Conservation (phyloP, 2,888 invertebrate genomes). For the Oasisia sp. region DNA sequence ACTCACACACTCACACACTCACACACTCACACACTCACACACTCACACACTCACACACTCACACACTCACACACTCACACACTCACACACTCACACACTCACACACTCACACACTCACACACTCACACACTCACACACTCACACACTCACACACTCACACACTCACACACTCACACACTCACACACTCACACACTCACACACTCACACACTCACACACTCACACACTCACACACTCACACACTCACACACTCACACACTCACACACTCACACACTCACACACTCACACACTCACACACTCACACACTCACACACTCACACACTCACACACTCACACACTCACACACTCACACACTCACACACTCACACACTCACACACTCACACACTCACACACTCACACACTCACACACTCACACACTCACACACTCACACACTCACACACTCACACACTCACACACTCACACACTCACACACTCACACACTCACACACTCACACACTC, state of each 20-base stretch:
- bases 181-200: not conserved
- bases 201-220: not conserved
- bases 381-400: no score
- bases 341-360: no score
- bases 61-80: not conserved
- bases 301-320: not conserved
- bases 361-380: no score
- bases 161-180: constrained; percentile 6
- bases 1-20: no score
- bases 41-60: no score
- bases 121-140: not conserved
- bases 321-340: no score
- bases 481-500: not conserved
- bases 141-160: constrained; percentile 14
- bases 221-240: constrained; percentile 5
- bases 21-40: no score
- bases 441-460: no score
- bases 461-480: no score
- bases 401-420: no score
- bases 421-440: no score
- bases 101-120: no score
- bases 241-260: constrained; percentile 17
- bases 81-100: not conserved
- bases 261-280: constrained; percentile 17
- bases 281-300: constrained; percentile 19